phyloP scores from a whole-genome alignment of 2,888 invertebrate species.

The Eutolmus rufibarbis region DNA sequence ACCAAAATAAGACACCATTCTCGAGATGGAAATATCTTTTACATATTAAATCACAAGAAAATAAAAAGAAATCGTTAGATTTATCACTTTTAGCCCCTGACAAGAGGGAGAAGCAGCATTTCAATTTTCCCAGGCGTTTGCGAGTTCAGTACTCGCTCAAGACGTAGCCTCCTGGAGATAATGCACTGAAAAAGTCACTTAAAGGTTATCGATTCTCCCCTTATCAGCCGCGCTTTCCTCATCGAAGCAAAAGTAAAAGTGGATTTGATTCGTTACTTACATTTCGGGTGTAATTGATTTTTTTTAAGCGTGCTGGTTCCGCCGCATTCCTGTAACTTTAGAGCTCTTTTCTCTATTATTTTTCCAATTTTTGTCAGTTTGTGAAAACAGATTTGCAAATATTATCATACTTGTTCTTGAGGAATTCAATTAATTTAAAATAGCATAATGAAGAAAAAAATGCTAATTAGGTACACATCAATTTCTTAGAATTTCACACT shows the following conservation, averaged over 20 bases:
- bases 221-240: not conserved
- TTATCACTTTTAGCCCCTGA: not conserved
- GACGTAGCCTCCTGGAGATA: not conserved
- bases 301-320: not conserved
- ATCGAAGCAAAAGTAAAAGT: conserved; percentile 15
- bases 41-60: not conserved
- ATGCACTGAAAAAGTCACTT: conserved; percentile 1
- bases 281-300: not conserved
- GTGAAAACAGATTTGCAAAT: not conserved
- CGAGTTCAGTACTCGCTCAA: not conserved
- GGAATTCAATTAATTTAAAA: not conserved
- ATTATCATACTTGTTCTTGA: not conserved
- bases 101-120: not conserved
- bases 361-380: not conserved
- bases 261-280: not conserved
- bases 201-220: conserved; percentile 2
- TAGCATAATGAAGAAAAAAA: not conserved
- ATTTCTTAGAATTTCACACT: not conserved
- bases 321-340: not conserved
- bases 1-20: not conserved
- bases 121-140: not conserved
- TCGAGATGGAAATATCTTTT: not conserved
- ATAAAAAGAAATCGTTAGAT: not conserved
- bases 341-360: not conserved
- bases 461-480: not conserved